Base-by-base conservation (phyloP, 2,113 vertebrate genomes). In the Microtus pennsylvanicus region DNA sequence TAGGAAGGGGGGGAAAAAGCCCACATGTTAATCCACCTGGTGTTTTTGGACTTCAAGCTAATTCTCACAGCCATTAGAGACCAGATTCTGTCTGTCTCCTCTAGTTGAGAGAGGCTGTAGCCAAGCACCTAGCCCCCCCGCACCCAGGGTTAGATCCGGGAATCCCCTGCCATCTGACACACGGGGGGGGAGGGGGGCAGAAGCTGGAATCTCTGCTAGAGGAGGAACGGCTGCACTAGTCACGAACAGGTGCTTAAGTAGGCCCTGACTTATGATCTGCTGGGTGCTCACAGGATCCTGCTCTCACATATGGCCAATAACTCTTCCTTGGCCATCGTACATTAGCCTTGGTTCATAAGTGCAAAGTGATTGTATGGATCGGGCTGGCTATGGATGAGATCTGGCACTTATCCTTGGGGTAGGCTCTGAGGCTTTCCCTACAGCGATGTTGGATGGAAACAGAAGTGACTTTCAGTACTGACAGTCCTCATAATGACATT, bases 31-130 rank as follows among this genome's bases (percentile, higher is more conserved):
- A 95, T 90, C 93, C 45, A 95, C 93, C 77, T 76, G 4, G 72
- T 33, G 85, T 86, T 96, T 94, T 78, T 74, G 85, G 90, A 94
- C 38, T 33, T 81, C 30, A 38, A 94, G 90, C 90, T 95, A 93
- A 93, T 96, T 95, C 83, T 96, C 76, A 61, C n/a, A 52, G 45
- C 87, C 85, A 70, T 93, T 77, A 90, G 50, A 93, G n/a, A 75
- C 70, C 65, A 89, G 70, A 93, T 85, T 96, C 67, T 81, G 42
- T 88, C 50, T 85, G 42, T 88, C 50, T 85, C 28, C 87, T 76
- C 81, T 58, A 77, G 75, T 86, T 72, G 50, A 85, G 58, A 63
- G n/a, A 35, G 24, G 16, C 33, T 67, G 47, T 42, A 74, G 58
- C 65, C 89, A 90, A 96, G 58, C 1, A 7, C 80, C 72, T 17